Base-by-base conservation (phyloP, 2,888 invertebrate species). In the Dryocosmus kuriphilus region DNA sequence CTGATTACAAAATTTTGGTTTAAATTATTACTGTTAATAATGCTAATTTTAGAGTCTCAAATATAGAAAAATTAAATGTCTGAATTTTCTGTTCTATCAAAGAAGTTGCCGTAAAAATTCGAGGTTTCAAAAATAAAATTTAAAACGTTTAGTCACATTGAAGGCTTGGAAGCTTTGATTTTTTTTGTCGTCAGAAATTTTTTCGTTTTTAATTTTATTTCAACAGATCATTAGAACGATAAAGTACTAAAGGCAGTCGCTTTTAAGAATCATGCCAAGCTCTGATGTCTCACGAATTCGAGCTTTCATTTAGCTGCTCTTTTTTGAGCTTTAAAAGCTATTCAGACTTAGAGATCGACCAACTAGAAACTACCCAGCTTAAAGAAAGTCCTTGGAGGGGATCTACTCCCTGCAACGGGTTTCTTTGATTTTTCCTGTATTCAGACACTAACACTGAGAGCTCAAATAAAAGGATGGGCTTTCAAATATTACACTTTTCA, bases 301-400 rank as follows among this genome's bases (percentile, higher is more conserved):
- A 51, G 71, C 46, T 51, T 71, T 71, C 51, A 51, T 71, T 71
- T 51, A 51, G 71, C 71, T 71, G 38, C 51, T 71, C 30, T 71
- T 71, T 71, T 71, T 51, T n/a, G 51, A 71, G 71, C 30, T 71
- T 71, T 11, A 71, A 71, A 51, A 51, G 30, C 27, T 51, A 51
- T 71, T 71, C 71, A 71, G 51, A 30, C 51, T 46, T 71, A 71
- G 71, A 71, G n/a, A 32, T 30, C 51, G 30, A 32, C 71, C 51
- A 71, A 30, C 71, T 51, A 51, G 51, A 71, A 51, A 51, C 51
- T 71, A 71, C 5, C 71, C 51, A 19, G 71, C 46, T 67, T 67
- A 67, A 46, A 67, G 41, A 46, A 67, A 67, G 67, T 67, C 67
- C 11, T 67, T 67, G 67, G 41, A 67, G 41, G 38, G 24, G 67